Evolutionary conservation across 2,797 vertebrate species (phyloP), one percentile per base, ranked within the genome.

Genomic region (Melanogrammus aeglefinus): DNA sequence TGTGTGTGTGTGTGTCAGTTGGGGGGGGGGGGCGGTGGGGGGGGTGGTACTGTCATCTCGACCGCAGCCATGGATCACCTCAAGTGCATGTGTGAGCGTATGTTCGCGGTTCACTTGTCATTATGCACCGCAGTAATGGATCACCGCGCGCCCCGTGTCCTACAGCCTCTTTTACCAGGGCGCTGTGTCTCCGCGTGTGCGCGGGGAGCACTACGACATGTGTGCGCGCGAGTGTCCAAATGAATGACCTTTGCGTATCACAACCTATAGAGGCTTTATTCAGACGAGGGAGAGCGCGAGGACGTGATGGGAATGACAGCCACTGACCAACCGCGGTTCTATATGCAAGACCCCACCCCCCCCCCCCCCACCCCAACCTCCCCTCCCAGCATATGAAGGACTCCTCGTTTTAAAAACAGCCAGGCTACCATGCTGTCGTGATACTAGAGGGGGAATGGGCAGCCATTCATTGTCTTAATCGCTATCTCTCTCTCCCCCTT

Each of bases 271-370:
- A 57, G 51, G 79, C 72, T 75, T 78, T 77, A 36, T 75, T 79
- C 73, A 79, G 78, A 79, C 78, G 79, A 76, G 78, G 85, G 80
- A 77, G 87, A 87, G 86, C 86, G 80, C 76, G 87, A 87, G 86
- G 87, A 92, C 91, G 92, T 92, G 91, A 92, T 73, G 83, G 79
- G 92, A 91, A 92, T 93, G 88, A 91, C 90, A 88, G 90, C 83
- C 90, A 89, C 88, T 83, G 89, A 89, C 76, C 87, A n/a, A 83
- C 51, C 80, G 82, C 86, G 86, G 86, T 87, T 89, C 85, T 83
- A 80, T 84, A 87, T 85, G 87, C 89, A 85, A 77, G 80, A 84
- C 85, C 86, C 82, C 82, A 84, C 82, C 73, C 51, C 73, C 72
- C 76, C 76, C 76, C 73, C 72, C 70, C 51, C 74, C 14, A 1